Evolutionary conservation across 2,888 invertebrate genomes (phyloP).

Genomic region (Leptothorax acervorum): DNA sequence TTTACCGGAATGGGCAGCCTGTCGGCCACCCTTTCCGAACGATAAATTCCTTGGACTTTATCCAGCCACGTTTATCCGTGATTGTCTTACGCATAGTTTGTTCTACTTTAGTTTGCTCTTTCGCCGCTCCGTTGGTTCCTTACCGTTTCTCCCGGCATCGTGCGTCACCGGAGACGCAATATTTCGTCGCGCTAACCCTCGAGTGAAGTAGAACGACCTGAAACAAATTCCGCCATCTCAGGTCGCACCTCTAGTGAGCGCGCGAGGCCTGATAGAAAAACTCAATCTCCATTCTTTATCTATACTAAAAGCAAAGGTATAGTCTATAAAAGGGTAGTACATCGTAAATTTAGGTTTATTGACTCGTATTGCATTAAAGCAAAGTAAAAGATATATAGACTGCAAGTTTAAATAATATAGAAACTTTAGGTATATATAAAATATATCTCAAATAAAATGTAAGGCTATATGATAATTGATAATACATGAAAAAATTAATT

Average conservation of each 20-base stretch:
- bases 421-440: not conserved
- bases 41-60: slow-evolving; percentile 77
- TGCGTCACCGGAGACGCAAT: slow-evolving; percentile 41
- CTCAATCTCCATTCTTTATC: not conserved
- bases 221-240: slow-evolving; percentile 36
- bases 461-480: not conserved
- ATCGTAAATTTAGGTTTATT: not conserved
- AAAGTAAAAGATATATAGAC: not conserved
- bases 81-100: slow-evolving; percentile 70
- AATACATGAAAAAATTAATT: not conserved
- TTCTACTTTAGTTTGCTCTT: slow-evolving; percentile 50
- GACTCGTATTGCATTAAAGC: not conserved
- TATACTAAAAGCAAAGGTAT: not conserved
- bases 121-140: slow-evolving; percentile 19
- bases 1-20: slow-evolving; percentile 60
- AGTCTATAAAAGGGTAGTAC: not conserved
- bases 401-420: slow-evolving; percentile 1
- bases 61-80: slow-evolving; percentile 73
- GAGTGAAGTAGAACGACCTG: slow-evolving; percentile 39
- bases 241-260: not conserved
- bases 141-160: slow-evolving; percentile 42
- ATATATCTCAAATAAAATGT: not conserved
- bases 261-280: slow-evolving; percentile 2
- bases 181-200: slow-evolving; percentile 46
- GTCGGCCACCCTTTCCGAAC: slow-evolving; percentile 66